Percentiles rank a stretch among this genome's conserved stretches.
Conservation (phyloP, 2,797 vertebrate genomes). For the Pitangus sulphuratus region DNA sequence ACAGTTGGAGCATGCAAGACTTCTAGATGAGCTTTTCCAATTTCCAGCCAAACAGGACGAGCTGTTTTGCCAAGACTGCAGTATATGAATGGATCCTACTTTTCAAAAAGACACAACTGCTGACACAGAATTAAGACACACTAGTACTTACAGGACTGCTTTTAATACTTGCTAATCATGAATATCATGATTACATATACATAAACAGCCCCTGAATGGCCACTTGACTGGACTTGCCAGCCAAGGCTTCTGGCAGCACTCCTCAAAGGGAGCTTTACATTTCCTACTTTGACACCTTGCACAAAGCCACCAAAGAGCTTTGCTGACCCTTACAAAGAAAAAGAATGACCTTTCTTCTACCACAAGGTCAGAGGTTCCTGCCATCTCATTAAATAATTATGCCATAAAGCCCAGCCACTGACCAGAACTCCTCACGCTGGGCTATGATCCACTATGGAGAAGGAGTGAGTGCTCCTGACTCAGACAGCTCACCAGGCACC, state of each 20-base stretch:
- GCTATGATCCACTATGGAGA: background rate
- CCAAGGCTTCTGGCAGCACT: background rate
- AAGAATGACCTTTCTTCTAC: background rate
- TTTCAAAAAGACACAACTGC: background rate
- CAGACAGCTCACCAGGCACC: background rate
- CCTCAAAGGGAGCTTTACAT: background rate
- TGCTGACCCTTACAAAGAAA: background rate
- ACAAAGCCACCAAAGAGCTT: background rate
- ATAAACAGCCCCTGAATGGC: background rate
- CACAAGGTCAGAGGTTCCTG: background rate
- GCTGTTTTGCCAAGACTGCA: background rate
- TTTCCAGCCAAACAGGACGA: background rate
- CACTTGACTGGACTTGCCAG: background rate
- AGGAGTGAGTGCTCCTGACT: background rate
- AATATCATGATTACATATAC: background rate
- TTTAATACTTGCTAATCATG: background rate
- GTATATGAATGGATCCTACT: background rate
- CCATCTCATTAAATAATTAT: background rate
- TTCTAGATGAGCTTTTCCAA: background rate
- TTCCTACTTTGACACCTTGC: background rate
- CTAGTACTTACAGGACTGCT: background rate
- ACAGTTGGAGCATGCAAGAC: background rate
- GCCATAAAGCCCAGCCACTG: background rate
- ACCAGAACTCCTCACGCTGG: fast-evolving
- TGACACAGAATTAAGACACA: background rate